Conservation (phyloP, 2,797 vertebrate genomes). For the Acrossocheilus wenchowensis region DNA sequence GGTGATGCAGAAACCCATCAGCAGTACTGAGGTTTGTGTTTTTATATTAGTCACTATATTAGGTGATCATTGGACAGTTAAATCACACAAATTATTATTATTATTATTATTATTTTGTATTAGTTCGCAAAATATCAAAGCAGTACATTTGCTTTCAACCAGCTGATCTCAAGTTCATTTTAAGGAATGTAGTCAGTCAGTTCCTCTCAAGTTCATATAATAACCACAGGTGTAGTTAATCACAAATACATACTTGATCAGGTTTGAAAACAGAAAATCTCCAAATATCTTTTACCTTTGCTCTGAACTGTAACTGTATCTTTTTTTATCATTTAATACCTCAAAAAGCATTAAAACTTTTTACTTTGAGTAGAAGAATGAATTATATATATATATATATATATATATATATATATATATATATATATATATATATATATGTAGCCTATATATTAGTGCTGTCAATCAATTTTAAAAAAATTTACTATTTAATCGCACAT, state of each 20-base stretch:
- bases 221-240: background rate
- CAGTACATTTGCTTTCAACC: background rate
- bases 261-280: background rate
- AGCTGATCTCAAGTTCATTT: slow-evolving; percentile 8
- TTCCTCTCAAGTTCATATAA: background rate
- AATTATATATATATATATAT: background rate
- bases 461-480: no score
- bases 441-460: no score
- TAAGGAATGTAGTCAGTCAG: background rate
- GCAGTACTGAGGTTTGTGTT: background rate
- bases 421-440: no score
- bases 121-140: background rate
- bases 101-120: background rate
- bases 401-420: background rate
- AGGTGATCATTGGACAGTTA: background rate
- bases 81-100: background rate
- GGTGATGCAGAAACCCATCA: slow-evolving; percentile 29
- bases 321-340: background rate
- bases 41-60: slow-evolving; percentile 1
- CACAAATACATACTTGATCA: background rate
- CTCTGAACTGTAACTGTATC: no score
- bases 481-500: no score
- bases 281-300: background rate
- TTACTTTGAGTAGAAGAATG: background rate
- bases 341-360: background rate